A percentile compares a stretch with the other conserved stretches of the same genome.
phyloP scores from a whole-genome alignment of 2,113 vertebrate genomes.

The Hipposideros armiger region DNA sequence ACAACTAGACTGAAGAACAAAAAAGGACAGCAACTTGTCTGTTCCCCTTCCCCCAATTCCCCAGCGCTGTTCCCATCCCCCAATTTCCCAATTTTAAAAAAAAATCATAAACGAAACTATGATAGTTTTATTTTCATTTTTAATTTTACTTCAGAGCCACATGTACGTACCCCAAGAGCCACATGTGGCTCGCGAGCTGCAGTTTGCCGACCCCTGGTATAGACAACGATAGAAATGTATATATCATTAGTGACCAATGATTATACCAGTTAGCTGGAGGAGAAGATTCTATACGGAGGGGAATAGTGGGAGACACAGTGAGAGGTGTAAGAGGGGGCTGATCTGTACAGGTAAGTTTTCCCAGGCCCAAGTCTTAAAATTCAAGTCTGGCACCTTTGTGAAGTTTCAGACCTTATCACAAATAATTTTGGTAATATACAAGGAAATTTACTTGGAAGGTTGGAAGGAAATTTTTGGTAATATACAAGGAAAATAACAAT shows the following conservation, averaged over 20 bases:
- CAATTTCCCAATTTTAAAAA: too few species aligned
- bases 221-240: not conserved
- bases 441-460: slow-evolving; percentile 6
- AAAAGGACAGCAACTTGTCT: too few species aligned
- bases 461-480: slow-evolving; percentile 16
- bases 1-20: too few species aligned
- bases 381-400: not conserved
- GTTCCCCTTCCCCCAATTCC: too few species aligned
- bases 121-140: too few species aligned
- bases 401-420: slow-evolving; percentile 25
- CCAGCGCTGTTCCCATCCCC: too few species aligned
- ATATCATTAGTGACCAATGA: not conserved
- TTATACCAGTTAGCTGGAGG: not conserved
- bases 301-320: not conserved
- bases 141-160: too few species aligned
- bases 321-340: not conserved
- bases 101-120: too few species aligned
- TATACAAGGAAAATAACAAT: slow-evolving; percentile 8
- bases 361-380: not conserved
- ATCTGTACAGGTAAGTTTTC: not conserved
- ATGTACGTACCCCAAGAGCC: too few species aligned
- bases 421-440: not conserved
- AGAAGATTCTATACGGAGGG: not conserved
- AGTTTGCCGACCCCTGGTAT: too few species aligned
- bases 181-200: too few species aligned